Evolutionary conservation across 2,888 invertebrate species (phyloP), one percentile per base, ranked within the genome.

Genomic region (Oeneis ivallda): DNA sequence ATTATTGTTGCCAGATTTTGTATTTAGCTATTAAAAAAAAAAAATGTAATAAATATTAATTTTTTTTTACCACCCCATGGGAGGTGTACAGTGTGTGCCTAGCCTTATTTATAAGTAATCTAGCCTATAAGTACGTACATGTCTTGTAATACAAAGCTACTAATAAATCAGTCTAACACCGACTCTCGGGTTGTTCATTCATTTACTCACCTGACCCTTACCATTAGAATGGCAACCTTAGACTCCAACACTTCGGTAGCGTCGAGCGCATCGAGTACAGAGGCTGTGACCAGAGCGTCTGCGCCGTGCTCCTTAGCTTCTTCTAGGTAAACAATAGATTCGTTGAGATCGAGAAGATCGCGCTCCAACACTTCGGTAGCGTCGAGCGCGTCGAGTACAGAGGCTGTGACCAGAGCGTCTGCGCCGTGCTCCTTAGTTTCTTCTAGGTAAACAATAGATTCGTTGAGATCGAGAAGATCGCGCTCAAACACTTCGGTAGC

Each of bases 161-260:
- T n/a, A n/a, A n/a, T n/a, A n/a, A n/a, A n/a, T n/a, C n/a, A n/a
- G n/a, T n/a, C n/a, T n/a, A n/a, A n/a, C n/a, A n/a, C n/a, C n/a
- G n/a, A n/a, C n/a, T n/a, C n/a, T n/a, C n/a, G n/a, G n/a, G n/a
- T n/a, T n/a, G n/a, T n/a, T n/a, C n/a, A n/a, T n/a, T n/a, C n/a
- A n/a, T n/a, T n/a, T n/a, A n/a, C n/a, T n/a, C n/a, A n/a, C n/a
- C n/a, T n/a, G n/a, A n/a, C n/a, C n/a, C n/a, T n/a, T n/a, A n/a
- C n/a, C n/a, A n/a, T n/a, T n/a, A n/a, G n/a, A n/a, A n/a, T n/a
- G n/a, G n/a, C n/a, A n/a, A n/a, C n/a, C n/a, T n/a, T n/a, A n/a
- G n/a, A n/a, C n/a, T n/a, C n/a, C n/a, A n/a, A 97, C 88, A 96
- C 96, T 69, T 97, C 97, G 60, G 96, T 97, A 62, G 96, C 96